A percentile compares a stretch with the other conserved stretches of the same genome.
Evolutionary conservation across 2,888 invertebrate species (phyloP).

Genomic region (Frankliniella intonsa): DNA sequence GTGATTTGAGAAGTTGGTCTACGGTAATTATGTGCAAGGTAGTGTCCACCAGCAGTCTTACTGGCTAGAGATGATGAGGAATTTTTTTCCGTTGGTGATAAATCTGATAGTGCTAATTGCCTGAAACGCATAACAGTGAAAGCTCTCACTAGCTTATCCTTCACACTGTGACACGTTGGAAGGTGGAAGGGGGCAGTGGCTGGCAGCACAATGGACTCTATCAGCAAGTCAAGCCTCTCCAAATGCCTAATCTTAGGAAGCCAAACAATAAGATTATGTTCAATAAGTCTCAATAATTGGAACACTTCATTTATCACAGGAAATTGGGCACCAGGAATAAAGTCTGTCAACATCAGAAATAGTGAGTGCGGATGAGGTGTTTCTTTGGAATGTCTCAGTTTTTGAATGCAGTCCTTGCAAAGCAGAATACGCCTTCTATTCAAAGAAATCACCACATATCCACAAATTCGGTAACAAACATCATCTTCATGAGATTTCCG

Average conservation of each 20-base stretch:
- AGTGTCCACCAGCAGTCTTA: neutral
- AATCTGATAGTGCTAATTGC: neutral
- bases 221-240: neutral
- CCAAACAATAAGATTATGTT: neutral
- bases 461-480: neutral
- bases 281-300: conserved; percentile 7
- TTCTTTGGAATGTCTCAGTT: neutral
- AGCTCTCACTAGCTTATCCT: neutral
- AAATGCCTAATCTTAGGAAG: neutral
- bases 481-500: neutral
- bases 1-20: neutral
- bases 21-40: neutral
- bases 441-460: conserved; percentile 1
- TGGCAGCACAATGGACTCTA: neutral
- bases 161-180: neutral
- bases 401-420: conserved; percentile 12
- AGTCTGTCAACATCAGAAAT: conserved; percentile 1
- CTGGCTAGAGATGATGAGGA: neutral
- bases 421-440: neutral
- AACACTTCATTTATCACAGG: conserved; percentile 7
- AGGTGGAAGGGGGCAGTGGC: neutral
- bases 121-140: conserved; percentile 14
- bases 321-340: conserved; percentile 11
- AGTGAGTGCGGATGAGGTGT: neutral
- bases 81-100: neutral